These are phyloP conservation scores for Callimorpha dominula DNA, from an alignment of 2,888 invertebrate species.

Conservation along the genomic window DNA sequence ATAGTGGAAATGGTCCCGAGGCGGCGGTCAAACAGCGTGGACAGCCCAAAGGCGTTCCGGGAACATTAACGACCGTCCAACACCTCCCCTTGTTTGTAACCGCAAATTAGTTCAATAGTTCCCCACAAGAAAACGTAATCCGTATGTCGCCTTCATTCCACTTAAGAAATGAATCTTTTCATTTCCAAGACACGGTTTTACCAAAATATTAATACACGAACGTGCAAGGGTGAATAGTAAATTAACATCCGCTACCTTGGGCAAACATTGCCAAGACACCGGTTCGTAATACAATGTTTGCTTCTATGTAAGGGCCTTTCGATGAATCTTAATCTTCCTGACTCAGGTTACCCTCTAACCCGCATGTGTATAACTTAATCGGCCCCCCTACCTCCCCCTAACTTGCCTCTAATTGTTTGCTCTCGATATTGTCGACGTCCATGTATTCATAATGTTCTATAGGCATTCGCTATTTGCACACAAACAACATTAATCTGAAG, in stretches of 20 bases:
- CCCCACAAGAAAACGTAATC: conserved; percentile 55
- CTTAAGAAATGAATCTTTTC: conserved; percentile 67
- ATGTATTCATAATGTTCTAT: conserved; percentile 68
- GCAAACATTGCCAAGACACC: conserved; percentile 84
- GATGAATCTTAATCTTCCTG: conserved; percentile 85
- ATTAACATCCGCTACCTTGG: conserved; percentile 85
- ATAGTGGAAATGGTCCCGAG: conserved; percentile 75
- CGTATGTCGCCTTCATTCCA: conserved; percentile 52
- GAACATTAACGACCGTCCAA: conserved; percentile 71
- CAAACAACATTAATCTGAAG: conserved; percentile 52
- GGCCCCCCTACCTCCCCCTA: conserved; percentile 74
- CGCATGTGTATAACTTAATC: conserved; percentile 86
- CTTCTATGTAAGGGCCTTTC: conserved; percentile 82
- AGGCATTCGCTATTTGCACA: conserved; percentile 50
- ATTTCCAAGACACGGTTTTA: conserved; percentile 47
- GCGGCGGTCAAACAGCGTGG: conserved; percentile 77
- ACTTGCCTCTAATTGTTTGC: conserved; percentile 86
- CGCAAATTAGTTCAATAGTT: conserved; percentile 82
- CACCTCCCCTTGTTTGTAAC: conserved; percentile 82
- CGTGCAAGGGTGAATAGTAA: conserved; percentile 83
- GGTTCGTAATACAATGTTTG: conserved; percentile 84
- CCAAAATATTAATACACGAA: conserved; percentile 82
- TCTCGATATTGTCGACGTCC: conserved; percentile 84
- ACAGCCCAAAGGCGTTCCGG: conserved; percentile 78
- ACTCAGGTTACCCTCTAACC: conserved; percentile 83